Conservation (phyloP, 2,797 vertebrate genomes). For the Malacoraja senta region DNA sequence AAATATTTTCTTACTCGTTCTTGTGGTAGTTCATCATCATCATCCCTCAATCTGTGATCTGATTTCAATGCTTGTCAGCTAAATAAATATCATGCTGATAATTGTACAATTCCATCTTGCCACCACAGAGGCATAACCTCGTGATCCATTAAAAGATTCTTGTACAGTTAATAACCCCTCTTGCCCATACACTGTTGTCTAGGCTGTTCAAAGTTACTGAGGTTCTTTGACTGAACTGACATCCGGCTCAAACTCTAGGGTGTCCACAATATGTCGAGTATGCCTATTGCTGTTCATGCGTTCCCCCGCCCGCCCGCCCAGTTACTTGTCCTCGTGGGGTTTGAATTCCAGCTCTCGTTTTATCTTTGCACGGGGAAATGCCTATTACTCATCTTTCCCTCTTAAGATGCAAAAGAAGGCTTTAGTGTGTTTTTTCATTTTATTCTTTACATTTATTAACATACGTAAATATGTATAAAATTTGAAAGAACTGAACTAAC, state of each 20-base stretch:
- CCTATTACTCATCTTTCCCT: constrained; percentile 44
- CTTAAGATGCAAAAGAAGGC: constrained; percentile 50
- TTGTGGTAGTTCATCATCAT: constrained; percentile 62
- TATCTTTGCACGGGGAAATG: constrained; percentile 49
- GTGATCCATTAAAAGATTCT: not conserved
- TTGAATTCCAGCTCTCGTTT: constrained; percentile 46
- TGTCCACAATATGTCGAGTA: constrained; percentile 45
- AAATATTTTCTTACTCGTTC: constrained; percentile 47
- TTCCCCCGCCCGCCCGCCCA: constrained; percentile 42
- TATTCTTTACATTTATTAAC: constrained; percentile 67
- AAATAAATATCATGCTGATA: not conserved
- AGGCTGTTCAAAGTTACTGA: constrained; percentile 52
- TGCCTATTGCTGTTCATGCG: constrained; percentile 46
- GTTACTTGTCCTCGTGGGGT: constrained; percentile 43
- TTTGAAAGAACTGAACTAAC: constrained; percentile 87
- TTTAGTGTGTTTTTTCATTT: constrained; percentile 63
- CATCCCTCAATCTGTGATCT: constrained; percentile 51
- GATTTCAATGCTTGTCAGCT: constrained; percentile 5
- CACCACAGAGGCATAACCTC: not conserved
- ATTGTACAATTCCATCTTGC: not conserved
- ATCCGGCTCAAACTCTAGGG: constrained; percentile 47
- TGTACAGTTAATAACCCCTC: constrained; percentile 21
- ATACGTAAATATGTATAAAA: constrained; percentile 90
- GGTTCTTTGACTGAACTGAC: constrained; percentile 57
- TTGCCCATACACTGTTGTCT: constrained; percentile 48